phyloP scores from a whole-genome alignment of 2,888 invertebrate genomes.

The Drosophila antonietae region DNA sequence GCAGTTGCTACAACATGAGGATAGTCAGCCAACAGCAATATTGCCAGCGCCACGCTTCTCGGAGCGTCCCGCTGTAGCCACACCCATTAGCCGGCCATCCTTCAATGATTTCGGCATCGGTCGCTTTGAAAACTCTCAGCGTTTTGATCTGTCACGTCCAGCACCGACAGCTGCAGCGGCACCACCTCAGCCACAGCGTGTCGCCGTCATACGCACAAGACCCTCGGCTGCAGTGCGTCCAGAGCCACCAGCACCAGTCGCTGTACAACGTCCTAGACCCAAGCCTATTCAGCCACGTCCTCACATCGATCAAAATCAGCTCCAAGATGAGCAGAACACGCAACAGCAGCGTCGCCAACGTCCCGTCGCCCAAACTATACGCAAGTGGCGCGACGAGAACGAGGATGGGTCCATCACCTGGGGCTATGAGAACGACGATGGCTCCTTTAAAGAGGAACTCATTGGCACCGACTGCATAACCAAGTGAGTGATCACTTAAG shows the following conservation, averaged over 20 bases:
- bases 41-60: conserved; percentile 80
- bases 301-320: conserved; percentile 76
- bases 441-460: conserved; percentile 93
- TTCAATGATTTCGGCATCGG: conserved; percentile 82
- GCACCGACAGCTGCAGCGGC: conserved; percentile 54
- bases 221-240: conserved; percentile 83
- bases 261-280: conserved; percentile 71
- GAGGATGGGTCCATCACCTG: conserved; percentile 91
- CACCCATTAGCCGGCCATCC: conserved; percentile 66
- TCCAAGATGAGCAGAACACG: conserved; percentile 78
- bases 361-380: conserved; percentile 89
- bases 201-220: conserved; percentile 81
- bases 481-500: conserved; percentile 77
- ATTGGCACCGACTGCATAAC: conserved; percentile 92
- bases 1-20: conserved; percentile 70
- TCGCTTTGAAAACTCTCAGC: conserved; percentile 69
- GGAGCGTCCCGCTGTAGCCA: conserved; percentile 72
- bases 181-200: conserved; percentile 85
- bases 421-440: conserved; percentile 95
- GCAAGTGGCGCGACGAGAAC: conserved; percentile 92
- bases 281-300: conserved; percentile 82
- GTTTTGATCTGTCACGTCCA: conserved; percentile 80
- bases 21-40: conserved; percentile 66
- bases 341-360: conserved; percentile 85
- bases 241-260: conserved; percentile 80